phyloP scores from a whole-genome alignment of 2,797 vertebrate genomes.

The Salmo trutta region DNA sequence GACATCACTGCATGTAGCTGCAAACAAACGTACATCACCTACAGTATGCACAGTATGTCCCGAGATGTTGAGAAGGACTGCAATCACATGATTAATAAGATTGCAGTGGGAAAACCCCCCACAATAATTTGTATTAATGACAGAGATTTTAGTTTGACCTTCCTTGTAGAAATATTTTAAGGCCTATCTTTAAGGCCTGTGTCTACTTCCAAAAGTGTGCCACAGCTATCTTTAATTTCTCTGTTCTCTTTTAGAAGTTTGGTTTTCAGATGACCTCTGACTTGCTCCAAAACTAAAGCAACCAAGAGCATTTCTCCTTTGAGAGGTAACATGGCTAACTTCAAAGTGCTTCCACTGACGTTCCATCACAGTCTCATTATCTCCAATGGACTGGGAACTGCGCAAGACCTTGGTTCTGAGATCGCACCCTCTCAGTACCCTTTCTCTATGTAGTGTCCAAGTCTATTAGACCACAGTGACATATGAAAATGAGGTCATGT shows the following conservation, averaged over 20 bases:
- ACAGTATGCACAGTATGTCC: too few species aligned
- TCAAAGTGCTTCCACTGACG: constrained; percentile 28
- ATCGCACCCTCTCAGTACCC: constrained; percentile 14
- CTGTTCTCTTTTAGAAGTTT: not conserved
- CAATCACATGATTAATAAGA: too few species aligned
- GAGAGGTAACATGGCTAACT: constrained; percentile 23
- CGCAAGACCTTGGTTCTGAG: constrained; percentile 17
- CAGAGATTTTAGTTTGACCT: constrained; percentile 5
- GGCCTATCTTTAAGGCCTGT: too few species aligned
- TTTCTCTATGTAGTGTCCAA: constrained; percentile 42
- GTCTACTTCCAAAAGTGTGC: too few species aligned
- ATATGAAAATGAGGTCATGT: constrained; percentile 61
- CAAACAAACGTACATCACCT: too few species aligned
- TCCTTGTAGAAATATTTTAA: not conserved
- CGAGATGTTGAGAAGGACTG: too few species aligned
- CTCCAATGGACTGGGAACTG: not conserved
- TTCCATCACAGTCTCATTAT: constrained; percentile 13
- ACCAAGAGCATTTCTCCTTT: not conserved
- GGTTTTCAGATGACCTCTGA: constrained; percentile 28
- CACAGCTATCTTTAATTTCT: too few species aligned
- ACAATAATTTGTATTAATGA: too few species aligned
- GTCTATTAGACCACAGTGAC: constrained; percentile 67
- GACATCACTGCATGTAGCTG: too few species aligned
- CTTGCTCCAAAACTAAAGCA: constrained; percentile 8
- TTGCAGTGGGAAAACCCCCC: too few species aligned